phyloP scores from a whole-genome alignment of 2,797 vertebrate species.

The Falco cherrug region DNA sequence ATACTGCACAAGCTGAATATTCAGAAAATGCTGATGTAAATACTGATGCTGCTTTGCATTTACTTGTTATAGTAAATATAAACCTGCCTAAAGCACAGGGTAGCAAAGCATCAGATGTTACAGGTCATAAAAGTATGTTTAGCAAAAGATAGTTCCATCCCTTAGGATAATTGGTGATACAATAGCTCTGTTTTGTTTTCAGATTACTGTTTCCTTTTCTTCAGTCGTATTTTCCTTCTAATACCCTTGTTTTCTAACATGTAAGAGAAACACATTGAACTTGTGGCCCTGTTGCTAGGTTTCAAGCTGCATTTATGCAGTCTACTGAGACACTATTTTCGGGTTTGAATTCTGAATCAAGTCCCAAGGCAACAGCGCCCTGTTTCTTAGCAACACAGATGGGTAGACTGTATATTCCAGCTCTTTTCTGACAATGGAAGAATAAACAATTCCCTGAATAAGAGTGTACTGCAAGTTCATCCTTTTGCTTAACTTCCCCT shows the following conservation, averaged over 20 bases:
- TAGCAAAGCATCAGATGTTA: neutral
- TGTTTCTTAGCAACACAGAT: constrained; percentile 75
- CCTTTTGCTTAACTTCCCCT: neutral
- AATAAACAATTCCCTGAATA: constrained; percentile 24
- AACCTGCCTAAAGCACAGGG: neutral
- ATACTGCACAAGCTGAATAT: neutral
- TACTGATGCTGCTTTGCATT: neutral
- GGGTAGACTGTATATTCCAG: constrained; percentile 17
- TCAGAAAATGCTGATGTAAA: neutral
- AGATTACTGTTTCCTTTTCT: neutral
- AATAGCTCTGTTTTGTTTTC: neutral
- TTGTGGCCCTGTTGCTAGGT: constrained; percentile 67
- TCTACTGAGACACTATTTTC: constrained; percentile 43
- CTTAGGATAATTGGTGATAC: neutral
- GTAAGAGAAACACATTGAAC: constrained; percentile 19
- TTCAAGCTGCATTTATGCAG: constrained; percentile 60
- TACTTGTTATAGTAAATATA: neutral
- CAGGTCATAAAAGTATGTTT: neutral
- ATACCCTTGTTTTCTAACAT: constrained; percentile 30
- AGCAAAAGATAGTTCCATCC: neutral
- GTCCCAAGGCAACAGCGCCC: constrained; percentile 48
- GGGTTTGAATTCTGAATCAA: constrained; percentile 52
- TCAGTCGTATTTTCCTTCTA: neutral
- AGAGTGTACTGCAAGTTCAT: neutral
- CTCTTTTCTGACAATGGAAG: constrained; percentile 32